Conservation (phyloP, 2,113 vertebrate genomes). For the Mustela nigripes region DNA sequence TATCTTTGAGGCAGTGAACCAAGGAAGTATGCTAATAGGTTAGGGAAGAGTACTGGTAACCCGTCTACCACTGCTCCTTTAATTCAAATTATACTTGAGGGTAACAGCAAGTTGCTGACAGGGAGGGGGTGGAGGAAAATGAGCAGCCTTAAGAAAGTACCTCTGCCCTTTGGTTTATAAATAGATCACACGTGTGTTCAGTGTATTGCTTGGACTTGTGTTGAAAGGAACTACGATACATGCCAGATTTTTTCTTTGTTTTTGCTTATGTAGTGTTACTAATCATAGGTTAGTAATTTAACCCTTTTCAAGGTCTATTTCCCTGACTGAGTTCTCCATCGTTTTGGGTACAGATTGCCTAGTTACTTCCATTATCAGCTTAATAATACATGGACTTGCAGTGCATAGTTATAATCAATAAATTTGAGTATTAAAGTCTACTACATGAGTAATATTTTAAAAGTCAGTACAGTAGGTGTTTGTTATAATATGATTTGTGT, state of each 20-base stretch:
- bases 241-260: slow-evolving; percentile 63
- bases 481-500: slow-evolving; percentile 16
- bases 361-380: slow-evolving; percentile 22
- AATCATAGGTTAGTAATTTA: slow-evolving; percentile 48
- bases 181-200: slow-evolving; percentile 33
- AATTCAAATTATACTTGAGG: slow-evolving; percentile 48
- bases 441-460: neutral
- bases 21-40: slow-evolving; percentile 35
- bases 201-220: slow-evolving; percentile 44
- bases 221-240: slow-evolving; percentile 5
- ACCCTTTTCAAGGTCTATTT: slow-evolving; percentile 50
- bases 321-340: slow-evolving; percentile 35
- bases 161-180: slow-evolving; percentile 72
- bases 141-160: slow-evolving; percentile 59
- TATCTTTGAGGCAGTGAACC: slow-evolving; percentile 20
- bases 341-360: slow-evolving; percentile 40
- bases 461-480: neutral
- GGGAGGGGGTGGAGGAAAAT: neutral
- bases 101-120: slow-evolving; percentile 55
- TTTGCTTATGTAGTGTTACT: slow-evolving; percentile 57
- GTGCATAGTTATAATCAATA: neutral
- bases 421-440: slow-evolving; percentile 63
- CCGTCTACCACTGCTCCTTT: neutral
- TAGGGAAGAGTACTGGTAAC: slow-evolving; percentile 18
- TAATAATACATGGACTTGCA: slow-evolving; percentile 23